phyloP scores from a whole-genome alignment of 2,113 vertebrate genomes.

The Tretioscincus oriximinensis region DNA sequence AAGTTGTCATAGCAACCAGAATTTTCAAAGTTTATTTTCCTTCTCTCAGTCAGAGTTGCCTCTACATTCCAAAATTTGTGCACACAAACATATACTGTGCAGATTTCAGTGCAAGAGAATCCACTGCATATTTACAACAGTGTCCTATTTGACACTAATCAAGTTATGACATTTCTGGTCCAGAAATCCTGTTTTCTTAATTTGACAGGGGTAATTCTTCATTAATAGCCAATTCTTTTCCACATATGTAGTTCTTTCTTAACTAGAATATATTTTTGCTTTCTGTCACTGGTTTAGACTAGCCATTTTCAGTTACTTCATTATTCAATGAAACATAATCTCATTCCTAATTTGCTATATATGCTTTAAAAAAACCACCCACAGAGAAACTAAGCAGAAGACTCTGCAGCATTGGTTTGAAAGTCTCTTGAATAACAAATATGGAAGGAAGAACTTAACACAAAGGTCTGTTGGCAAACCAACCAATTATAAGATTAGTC shows the following conservation, averaged over 20 bases:
- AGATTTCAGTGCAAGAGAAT: not conserved
- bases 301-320: too few species aligned
- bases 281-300: not conserved
- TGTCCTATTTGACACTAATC: not conserved
- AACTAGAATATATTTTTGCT: fast-evolving
- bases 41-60: not conserved
- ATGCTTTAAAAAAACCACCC: slow-evolving; percentile 51
- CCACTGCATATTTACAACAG: not conserved
- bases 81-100: not conserved
- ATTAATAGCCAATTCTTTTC: not conserved
- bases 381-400: slow-evolving; percentile 39
- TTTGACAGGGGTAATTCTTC: not conserved
- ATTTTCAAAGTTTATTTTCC: slow-evolving; percentile 63
- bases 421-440: slow-evolving; percentile 65
- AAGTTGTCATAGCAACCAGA: slow-evolving; percentile 64
- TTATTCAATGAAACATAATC: too few species aligned
- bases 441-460: slow-evolving; percentile 63
- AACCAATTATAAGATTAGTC: slow-evolving; percentile 72
- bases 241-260: not conserved
- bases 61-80: slow-evolving; percentile 5
- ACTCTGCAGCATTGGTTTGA: slow-evolving; percentile 49
- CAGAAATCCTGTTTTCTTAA: not conserved
- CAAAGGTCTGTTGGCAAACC: slow-evolving; percentile 66
- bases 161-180: fast-evolving
- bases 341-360: slow-evolving; percentile 50